phyloP scores from a whole-genome alignment of 2,113 vertebrate species.

The Zosterops japonicus region DNA sequence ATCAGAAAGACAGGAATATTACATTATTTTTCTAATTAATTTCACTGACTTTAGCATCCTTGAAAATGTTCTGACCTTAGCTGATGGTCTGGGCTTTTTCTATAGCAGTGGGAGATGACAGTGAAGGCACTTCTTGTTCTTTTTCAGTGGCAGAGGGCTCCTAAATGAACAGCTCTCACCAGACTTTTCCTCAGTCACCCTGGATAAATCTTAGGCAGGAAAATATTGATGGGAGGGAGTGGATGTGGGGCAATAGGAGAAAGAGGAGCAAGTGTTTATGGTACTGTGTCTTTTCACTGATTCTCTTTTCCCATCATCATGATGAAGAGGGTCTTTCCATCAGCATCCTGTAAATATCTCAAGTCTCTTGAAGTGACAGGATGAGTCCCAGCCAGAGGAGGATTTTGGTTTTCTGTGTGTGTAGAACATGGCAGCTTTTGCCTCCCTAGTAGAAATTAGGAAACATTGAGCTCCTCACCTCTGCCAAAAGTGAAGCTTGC shows the following conservation, averaged over 20 bases:
- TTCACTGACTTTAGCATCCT: background rate
- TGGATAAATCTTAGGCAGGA: background rate
- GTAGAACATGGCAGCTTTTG: background rate
- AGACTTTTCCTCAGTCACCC: background rate
- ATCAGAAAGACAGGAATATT: background rate
- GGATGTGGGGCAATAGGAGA: background rate
- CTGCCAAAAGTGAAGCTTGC: background rate
- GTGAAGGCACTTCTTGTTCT: background rate
- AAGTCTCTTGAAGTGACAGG: background rate
- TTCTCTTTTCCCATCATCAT: background rate
- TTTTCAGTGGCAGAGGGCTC: background rate
- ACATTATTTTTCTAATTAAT: background rate
- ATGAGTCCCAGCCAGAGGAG: background rate
- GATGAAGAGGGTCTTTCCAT: background rate
- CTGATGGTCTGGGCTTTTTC: background rate
- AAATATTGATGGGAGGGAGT: background rate
- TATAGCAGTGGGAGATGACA: background rate
- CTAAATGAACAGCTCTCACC: background rate
- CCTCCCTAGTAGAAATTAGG: background rate
- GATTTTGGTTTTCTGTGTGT: background rate
- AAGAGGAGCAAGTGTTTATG: background rate
- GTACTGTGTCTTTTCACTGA: background rate
- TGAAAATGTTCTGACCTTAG: background rate
- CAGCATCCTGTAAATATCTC: background rate
- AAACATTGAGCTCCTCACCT: accelerated